These are phyloP conservation scores for Caenorhabditis sulstoni DNA, from an alignment of 2,888 invertebrate species.

Conservation along the genomic window DNA sequence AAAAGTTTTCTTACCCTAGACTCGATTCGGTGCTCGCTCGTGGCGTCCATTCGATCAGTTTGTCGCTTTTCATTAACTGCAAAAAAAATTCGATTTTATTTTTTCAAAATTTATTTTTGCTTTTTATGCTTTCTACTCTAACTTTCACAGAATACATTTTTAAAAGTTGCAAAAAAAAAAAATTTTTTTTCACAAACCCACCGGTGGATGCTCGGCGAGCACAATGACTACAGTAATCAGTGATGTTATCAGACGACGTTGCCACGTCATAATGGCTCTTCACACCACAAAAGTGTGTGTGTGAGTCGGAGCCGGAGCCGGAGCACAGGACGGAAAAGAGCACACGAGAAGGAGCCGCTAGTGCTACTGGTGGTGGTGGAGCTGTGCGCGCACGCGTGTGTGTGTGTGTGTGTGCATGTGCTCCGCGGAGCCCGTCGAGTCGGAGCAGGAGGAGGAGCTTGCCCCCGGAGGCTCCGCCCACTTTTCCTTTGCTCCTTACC, in stretches of 20 bases:
- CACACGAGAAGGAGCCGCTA: too few relatives aligned
- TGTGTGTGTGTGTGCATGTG: slow-evolving; percentile 43
- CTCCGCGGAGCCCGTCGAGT: slow-evolving; percentile 4
- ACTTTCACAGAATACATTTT: too few relatives aligned
- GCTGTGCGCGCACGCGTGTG: slow-evolving; percentile 32
- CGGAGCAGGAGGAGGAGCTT: too few relatives aligned
- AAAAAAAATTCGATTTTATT: too few relatives aligned
- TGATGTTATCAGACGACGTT: not conserved
- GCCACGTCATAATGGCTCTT: slow-evolving; percentile 9
- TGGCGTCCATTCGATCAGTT: slow-evolving; percentile 68
- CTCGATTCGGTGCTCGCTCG: slow-evolving; percentile 55
- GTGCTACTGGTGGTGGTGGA: slow-evolving; percentile 1
- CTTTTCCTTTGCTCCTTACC: slow-evolving; percentile 15
- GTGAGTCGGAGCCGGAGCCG: not conserved
- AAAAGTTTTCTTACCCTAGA: slow-evolving; percentile 19
- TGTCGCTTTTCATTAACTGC: slow-evolving; percentile 68
- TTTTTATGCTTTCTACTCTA: too few relatives aligned
- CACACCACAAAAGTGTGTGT: too few relatives aligned
- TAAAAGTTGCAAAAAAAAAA: not conserved
- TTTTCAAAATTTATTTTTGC: slow-evolving; percentile 10
- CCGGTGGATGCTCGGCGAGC: slow-evolving; percentile 35
- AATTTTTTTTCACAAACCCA: slow-evolving; percentile 9
- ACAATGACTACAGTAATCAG: not conserved
- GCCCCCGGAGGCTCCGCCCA: slow-evolving; percentile 26
- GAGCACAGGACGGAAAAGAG: not conserved